Base-by-base conservation (phyloP, 2,888 invertebrate genomes). In the Pteria penguin region DNA sequence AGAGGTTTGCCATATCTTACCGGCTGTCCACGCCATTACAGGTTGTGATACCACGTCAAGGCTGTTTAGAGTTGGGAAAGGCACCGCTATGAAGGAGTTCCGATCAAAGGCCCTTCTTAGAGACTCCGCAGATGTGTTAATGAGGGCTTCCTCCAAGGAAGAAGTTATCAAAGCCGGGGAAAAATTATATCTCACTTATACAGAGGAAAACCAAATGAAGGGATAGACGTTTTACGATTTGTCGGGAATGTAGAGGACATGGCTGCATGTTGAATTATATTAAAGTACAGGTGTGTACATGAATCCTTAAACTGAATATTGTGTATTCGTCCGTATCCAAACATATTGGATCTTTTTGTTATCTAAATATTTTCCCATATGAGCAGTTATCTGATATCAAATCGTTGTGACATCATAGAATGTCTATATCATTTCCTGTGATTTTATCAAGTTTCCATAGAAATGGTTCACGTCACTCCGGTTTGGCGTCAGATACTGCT, bases 1-100 rank as follows among this genome's bases (percentile, higher is more conserved):
- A 27, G 33, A 29, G 26, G 3, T 33, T 1, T 63, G 33, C 4
- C 31, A 32, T 4, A 24, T n/a, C 24, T 32, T 33, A 32, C 63
- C 24, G 2, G 36, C 11, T 0, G 14, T 63, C 4, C 36, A 63
- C 24, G 63, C 63, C 0, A 1, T 63, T 1, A 63, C 63, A 2
- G 63, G 63, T n/a, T 63, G 63, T 24, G 63, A 63, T 33, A 5
- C 36, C 1, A 63, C 63, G 0, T 63, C 63, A 22, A 31, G 36
- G 2, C 36, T 33, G 4, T 63, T 36, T 22, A 33, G 63, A 1
- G 36, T 63, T 1, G 63, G 63, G 11, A 63, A 63, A 63, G 36
- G 36, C 1, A 2, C 31, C 0, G 63, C 63, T 24, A 22, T 63
- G 11, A 63, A 63, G 32, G 33, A 62, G 62, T 14, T 62, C 45